Percentiles rank a stretch among this genome's conserved stretches.
Conservation (phyloP, 2,113 vertebrate species). For the Solenodon paradoxus region DNA sequence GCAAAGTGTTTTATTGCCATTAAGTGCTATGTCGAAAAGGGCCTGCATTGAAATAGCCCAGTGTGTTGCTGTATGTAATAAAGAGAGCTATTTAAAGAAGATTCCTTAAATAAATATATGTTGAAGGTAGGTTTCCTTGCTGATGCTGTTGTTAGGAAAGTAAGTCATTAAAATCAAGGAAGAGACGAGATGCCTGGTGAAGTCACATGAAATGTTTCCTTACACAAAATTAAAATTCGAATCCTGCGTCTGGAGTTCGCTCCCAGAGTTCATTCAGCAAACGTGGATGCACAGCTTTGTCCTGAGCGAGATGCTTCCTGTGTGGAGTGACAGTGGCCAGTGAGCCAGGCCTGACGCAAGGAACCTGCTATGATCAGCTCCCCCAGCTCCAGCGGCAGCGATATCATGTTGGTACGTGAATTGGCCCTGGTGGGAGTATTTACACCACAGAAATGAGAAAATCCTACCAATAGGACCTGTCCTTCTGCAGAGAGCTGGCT, state of each 20-base stretch:
- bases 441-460: neutral
- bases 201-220: neutral
- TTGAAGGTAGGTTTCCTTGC: constrained; percentile 29
- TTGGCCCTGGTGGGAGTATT: neutral
- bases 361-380: neutral
- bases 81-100: neutral
- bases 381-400: neutral
- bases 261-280: neutral
- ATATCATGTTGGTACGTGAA: neutral
- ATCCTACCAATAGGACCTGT: neutral
- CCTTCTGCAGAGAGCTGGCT: neutral
- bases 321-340: neutral
- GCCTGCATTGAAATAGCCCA: constrained; percentile 55
- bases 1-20: constrained; percentile 67
- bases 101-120: constrained; percentile 33
- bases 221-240: neutral
- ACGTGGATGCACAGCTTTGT: neutral
- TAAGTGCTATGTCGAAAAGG: constrained; percentile 54
- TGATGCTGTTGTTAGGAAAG: constrained; percentile 13
- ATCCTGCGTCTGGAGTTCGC: neutral
- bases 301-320: neutral
- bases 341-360: neutral
- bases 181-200: constrained; percentile 10
- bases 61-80: constrained; percentile 10
- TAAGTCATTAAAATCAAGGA: constrained; percentile 20